phyloP scores from a whole-genome alignment of 2,888 invertebrate species.

The Eupeodes latifasciatus region DNA sequence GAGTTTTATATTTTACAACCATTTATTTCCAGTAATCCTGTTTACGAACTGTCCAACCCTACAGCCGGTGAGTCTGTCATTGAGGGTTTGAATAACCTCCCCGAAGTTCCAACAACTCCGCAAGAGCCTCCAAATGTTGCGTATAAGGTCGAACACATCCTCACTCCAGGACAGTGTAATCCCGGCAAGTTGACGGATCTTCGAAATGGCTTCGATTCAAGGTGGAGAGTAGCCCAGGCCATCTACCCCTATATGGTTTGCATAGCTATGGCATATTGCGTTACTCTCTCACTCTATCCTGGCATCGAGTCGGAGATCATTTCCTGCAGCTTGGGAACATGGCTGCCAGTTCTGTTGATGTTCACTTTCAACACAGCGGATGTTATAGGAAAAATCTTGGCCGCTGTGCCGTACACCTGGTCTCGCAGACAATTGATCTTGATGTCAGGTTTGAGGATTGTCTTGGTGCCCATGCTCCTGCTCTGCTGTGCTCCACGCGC shows the following conservation, averaged over 20 bases:
- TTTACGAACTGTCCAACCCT: constrained; percentile 90
- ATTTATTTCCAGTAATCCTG: constrained; percentile 88
- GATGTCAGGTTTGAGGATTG: constrained; percentile 89
- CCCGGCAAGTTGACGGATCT: constrained; percentile 82
- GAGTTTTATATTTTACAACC: not conserved
- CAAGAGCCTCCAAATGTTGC: constrained; percentile 82
- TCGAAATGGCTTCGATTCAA: constrained; percentile 84
- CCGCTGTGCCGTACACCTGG: constrained; percentile 93
- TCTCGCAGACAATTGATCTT: constrained; percentile 91
- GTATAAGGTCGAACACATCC: constrained; percentile 84
- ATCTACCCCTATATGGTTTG: constrained; percentile 96
- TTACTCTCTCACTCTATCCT: constrained; percentile 94
- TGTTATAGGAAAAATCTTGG: constrained; percentile 90
- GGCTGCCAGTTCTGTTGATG: constrained; percentile 97
- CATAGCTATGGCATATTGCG: constrained; percentile 94
- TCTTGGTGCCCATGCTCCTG: constrained; percentile 92
- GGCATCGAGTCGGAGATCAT: constrained; percentile 95
- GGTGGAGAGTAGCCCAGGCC: constrained; percentile 92
- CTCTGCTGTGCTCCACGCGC: constrained; percentile 92
- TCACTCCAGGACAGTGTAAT: constrained; percentile 82
- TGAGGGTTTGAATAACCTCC: constrained; percentile 82
- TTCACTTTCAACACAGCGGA: constrained; percentile 94
- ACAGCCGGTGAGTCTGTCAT: constrained; percentile 85
- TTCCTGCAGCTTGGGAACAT: constrained; percentile 92
- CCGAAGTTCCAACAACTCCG: constrained; percentile 82